Conservation (phyloP, 2,888 invertebrate genomes). For the Amorpha juglandis region DNA sequence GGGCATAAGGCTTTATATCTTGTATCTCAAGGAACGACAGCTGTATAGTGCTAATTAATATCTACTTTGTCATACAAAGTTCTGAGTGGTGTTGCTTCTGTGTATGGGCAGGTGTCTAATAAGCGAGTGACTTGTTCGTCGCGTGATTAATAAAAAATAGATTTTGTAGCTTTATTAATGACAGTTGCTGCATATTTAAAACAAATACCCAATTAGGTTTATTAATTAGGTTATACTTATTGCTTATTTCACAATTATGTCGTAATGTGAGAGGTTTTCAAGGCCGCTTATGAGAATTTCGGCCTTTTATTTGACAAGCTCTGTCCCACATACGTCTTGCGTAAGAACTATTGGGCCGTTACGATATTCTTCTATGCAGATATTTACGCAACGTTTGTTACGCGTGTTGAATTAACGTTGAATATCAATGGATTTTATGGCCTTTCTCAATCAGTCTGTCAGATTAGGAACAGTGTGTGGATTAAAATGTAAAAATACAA, state of each 20-base stretch:
- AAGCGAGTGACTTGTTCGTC: too few species aligned
- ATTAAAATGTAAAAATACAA: neutral
- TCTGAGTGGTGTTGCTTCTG: too few species aligned
- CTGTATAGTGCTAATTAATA: too few species aligned
- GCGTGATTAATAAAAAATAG: too few species aligned
- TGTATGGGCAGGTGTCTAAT: too few species aligned
- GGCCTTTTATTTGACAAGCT: constrained; percentile 12
- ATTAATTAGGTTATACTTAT: constrained; percentile 4
- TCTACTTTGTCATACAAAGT: too few species aligned
- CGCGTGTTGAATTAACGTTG: neutral
- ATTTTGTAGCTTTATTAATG: too few species aligned
- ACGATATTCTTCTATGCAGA: constrained; percentile 38
- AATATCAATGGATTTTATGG: constrained; percentile 12
- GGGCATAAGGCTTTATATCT: too few species aligned
- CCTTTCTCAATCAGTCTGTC: constrained; percentile 9
- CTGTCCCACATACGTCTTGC: constrained; percentile 14
- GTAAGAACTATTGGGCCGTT: constrained; percentile 4
- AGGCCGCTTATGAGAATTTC: constrained; percentile 17
- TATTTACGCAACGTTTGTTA: constrained; percentile 42
- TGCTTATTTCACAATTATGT: constrained; percentile 2
- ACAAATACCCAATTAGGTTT: constrained; percentile 14
- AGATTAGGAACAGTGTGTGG: neutral
- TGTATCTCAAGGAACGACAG: too few species aligned
- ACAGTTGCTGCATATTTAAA: neutral
- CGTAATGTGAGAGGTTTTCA: constrained; percentile 10